Evolutionary conservation across 2,888 invertebrate species (phyloP), one percentile per base, ranked within the genome.

Genomic region (Ophraella communa): DNA sequence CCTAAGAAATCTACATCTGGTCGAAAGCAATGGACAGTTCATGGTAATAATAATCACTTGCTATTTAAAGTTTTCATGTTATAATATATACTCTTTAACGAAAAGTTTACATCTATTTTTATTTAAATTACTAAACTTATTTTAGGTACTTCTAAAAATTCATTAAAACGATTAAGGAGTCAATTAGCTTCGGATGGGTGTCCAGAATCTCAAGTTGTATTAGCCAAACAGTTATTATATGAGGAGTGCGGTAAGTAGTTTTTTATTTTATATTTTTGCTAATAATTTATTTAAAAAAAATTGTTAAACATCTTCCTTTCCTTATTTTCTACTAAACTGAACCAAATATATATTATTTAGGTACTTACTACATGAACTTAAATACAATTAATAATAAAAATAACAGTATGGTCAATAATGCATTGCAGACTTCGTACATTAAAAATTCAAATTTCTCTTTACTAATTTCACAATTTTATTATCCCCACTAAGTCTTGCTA

Each of bases 181-280:
- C 92, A 93, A 77, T 83, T 95, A 69, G 95, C 95, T 0, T 92
- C 93, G 76, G 94, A 94, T 82, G 95, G 95, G 7, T 94, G 94
- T 80, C 91, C 93, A 0, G 94, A 94, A 77, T 93, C 94, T 8
- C 95, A 95, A 82, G 92, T 94, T 67, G 91, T 93, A 59, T 84
- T 95, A 63, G 95, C 94, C 2, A 93, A 93, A 78, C 90, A 93
- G 75, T 84, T 95, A 39, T 83, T 95, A 72, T 90, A 92, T 73
- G 92, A 92, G 77, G 87, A 87, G 81, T 89, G 89, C 82, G 93
- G 93, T 92, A 83, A 78, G 83, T 35, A 57, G n/a, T 14, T n/a
- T 7, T n/a, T n/a, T n/a, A n/a, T n/a, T n/a, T n/a, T n/a, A n/a
- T n/a, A n/a, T n/a, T n/a, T n/a, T n/a, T n/a, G n/a, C n/a, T n/a